Evolutionary conservation across 2,888 invertebrate species (phyloP), one percentile per base, ranked within the genome.

Genomic region (Scaeva pyrastri): DNA sequence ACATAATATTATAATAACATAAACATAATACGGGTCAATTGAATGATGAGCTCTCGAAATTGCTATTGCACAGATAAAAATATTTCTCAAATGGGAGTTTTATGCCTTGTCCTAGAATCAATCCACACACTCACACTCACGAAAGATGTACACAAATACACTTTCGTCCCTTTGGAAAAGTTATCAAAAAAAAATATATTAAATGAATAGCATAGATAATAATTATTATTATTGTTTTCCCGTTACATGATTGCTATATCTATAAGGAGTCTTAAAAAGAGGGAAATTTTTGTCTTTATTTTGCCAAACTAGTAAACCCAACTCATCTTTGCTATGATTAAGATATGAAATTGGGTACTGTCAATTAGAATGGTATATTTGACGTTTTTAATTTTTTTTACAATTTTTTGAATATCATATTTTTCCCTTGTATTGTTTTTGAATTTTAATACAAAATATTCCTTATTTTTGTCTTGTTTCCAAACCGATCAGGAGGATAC

Each of bases 11-110:
- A n/a, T n/a, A n/a, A n/a, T n/a, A 23, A 56, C 73, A 60, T 41
- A 21, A 45, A n/a, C 45, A 77, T 41, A 74, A 84, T 79, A 64
- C 58, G 66, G 75, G 84, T 80, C 80, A 80, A 80, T 72, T 66
- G 56, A 75, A 80, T 80, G 84, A 80, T 80, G 80, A 80, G 80
- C 75, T 75, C 79, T 75, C 36, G 41, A 71, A 84, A 80, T 84
- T 64, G 80, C 41, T 80, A 80, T 84, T 64, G 80, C 41, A 71
- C 55, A 84, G 71, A 80, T 74, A 71, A 71, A 75, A 60, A 50
- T 68, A 68, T 70, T 23, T 39, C 60, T 39, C 50, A 60, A 80
- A 80, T 75, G 64, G 52, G 48, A 50, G 26, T 50, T 75, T 71
- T 55, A 80, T 75, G 56, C 43, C 50, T 71, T 16, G 43, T 52